Conservation (phyloP, 2,797 vertebrate genomes). For the Holocentrus rufus region DNA sequence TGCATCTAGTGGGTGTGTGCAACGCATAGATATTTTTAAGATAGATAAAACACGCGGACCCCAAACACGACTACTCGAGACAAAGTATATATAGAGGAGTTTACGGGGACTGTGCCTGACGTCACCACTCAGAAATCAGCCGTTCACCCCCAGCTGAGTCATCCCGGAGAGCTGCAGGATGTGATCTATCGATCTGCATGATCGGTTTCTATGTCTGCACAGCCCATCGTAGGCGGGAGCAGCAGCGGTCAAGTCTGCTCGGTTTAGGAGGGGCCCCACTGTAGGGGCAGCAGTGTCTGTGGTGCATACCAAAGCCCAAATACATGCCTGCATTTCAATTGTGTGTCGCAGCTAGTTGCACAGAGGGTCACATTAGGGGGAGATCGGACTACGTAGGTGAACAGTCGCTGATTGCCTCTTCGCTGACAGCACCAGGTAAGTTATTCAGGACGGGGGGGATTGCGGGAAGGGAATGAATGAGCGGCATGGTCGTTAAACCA, state of each 20-base stretch:
- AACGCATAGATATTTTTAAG: slow-evolving; percentile 49
- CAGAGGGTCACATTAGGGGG: slow-evolving; percentile 39
- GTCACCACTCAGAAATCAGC: background rate
- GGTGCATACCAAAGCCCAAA: slow-evolving; percentile 66
- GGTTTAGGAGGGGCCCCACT: slow-evolving; percentile 70
- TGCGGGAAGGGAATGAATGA: slow-evolving; percentile 9
- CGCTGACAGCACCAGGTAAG: slow-evolving; percentile 71
- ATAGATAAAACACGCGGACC: slow-evolving; percentile 33
- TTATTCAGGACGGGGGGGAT: background rate
- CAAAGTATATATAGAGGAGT: background rate
- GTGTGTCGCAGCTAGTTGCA: slow-evolving; percentile 58
- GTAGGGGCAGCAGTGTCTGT: slow-evolving; percentile 63
- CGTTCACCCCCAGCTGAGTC: background rate
- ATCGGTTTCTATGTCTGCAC: slow-evolving; percentile 51
- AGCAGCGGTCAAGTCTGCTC: slow-evolving; percentile 63
- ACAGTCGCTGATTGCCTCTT: slow-evolving; percentile 54
- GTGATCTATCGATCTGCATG: slow-evolving; percentile 41
- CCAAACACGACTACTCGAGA: too few species aligned
- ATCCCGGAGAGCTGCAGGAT: background rate
- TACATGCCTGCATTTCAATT: slow-evolving; percentile 67
- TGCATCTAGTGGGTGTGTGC: slow-evolving; percentile 53
- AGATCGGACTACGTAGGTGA: slow-evolving; percentile 46
- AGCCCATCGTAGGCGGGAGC: slow-evolving; percentile 69
- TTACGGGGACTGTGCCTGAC: background rate
- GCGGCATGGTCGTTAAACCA: slow-evolving; percentile 20